Base-by-base conservation (phyloP, 1,140 invertebrate genomes). In the Drosophila ananassae region DNA sequence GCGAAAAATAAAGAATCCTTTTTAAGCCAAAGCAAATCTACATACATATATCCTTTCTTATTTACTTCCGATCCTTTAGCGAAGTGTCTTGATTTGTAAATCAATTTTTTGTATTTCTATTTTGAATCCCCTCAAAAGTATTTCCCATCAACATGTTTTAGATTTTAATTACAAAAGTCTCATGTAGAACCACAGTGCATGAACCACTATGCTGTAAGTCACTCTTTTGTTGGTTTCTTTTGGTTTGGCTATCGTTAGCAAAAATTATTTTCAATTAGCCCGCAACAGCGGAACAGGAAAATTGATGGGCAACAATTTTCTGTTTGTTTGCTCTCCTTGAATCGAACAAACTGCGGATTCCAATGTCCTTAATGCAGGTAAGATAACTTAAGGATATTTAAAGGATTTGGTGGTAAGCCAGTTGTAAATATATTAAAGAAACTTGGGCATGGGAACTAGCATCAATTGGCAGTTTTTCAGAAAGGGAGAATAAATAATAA, bases 181-280 rank as follows among this genome's bases (percentile, higher is more conserved):
- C 9, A 2, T 8, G 2, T 3, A 9, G 3, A 37, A 37, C 34
- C 34, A 37, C 34, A n/a, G 34, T 37, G 3, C 34, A 12, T 37
- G 34, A 12, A 10, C 10, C 12, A 32, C 25, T 6, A 28, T 41
- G 8, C 55, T 17, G 53, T 25, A 67, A 69, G 66, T 34, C 62
- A 46, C 34, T 41, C 63, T 48, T 59, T 46, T 50, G 25, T 66
- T 51, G 10, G 9, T 28, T 57, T 64, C 66, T 12, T 53, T 71
- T 32, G 12, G 17, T 21, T 51, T 44, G 44, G 46, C 56, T 60
- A 74, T 74, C 53, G 79, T 82, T 82, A 56, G 75, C 51, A 41
- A 58, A 78, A 82, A 83, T 83, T 78, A 83, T 83, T 83, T 83
- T 83, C 79, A 83, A 83, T 83, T 83, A 83, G 79, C 79, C 58